Evolutionary conservation across 2,113 vertebrate genomes (phyloP).

Genomic region (Lophius piscatorius): DNA sequence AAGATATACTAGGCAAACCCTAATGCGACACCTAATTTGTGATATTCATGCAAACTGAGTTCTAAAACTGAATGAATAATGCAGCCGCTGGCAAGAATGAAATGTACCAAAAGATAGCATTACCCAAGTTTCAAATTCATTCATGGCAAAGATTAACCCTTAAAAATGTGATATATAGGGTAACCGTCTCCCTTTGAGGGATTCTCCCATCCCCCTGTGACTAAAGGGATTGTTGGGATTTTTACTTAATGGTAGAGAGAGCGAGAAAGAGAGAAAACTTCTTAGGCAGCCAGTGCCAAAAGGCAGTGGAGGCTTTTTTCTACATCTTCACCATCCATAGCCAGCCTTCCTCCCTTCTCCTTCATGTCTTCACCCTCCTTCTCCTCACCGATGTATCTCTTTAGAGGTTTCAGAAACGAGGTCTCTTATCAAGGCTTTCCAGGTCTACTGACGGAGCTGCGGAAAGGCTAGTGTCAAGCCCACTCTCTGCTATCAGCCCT

Average conservation of each 20-base stretch:
- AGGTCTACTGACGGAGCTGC: slow-evolving; percentile 67
- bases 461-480: slow-evolving; percentile 67
- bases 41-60: slow-evolving; percentile 33
- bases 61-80: slow-evolving; percentile 38
- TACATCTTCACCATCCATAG: slow-evolving; percentile 29
- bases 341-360: slow-evolving; percentile 26
- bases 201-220: slow-evolving; percentile 73
- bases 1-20: slow-evolving; percentile 28
- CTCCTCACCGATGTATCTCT: slow-evolving; percentile 59
- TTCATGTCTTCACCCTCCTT: slow-evolving; percentile 18
- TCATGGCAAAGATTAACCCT: slow-evolving; percentile 53
- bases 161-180: slow-evolving; percentile 24
- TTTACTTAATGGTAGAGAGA: slow-evolving; percentile 65
- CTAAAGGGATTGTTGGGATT: slow-evolving; percentile 78
- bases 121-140: slow-evolving; percentile 52
- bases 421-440: slow-evolving; percentile 76
- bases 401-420: slow-evolving; percentile 60
- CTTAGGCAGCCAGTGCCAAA: slow-evolving; percentile 63
- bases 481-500: slow-evolving; percentile 62
- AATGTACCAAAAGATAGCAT: slow-evolving; percentile 61
- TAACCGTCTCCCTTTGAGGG: slow-evolving; percentile 61
- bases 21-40: slow-evolving; percentile 27
- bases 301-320: slow-evolving; percentile 41
- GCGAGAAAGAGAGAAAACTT: slow-evolving; percentile 63
- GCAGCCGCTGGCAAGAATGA: slow-evolving; percentile 32